A percentile compares a stretch with the other conserved stretches of the same genome.
phyloP scores from a whole-genome alignment of 2,888 invertebrate species.

The Drosophila anceps region DNA sequence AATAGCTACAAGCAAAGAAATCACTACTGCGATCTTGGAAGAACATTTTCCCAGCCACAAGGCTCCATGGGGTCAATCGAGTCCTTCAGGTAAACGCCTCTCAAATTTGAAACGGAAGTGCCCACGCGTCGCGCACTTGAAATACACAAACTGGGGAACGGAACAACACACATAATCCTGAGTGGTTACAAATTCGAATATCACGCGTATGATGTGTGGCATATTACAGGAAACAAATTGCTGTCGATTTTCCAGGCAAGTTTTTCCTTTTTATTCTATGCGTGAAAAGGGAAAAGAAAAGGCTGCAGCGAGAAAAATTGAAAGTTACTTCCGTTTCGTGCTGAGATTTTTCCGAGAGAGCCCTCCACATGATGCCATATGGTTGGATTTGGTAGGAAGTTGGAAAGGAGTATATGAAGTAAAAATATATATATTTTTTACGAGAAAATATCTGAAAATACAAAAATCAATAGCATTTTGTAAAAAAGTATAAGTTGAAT shows the following conservation, averaged over 20 bases:
- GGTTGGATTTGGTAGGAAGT: constrained; percentile 20
- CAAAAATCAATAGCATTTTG: too few species aligned
- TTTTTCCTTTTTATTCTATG: constrained; percentile 36
- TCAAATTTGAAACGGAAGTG: constrained; percentile 61
- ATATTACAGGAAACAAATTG: constrained; percentile 46
- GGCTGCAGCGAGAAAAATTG: constrained; percentile 41
- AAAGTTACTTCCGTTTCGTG: constrained; percentile 60
- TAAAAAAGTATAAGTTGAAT: too few species aligned
- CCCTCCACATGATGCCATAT: constrained; percentile 30
- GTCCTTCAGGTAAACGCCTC: constrained; percentile 40
- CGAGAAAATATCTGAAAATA: too few species aligned
- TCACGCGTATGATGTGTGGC: constrained; percentile 47
- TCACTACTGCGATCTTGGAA: constrained; percentile 23
- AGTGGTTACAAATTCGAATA: constrained; percentile 52
- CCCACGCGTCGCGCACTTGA: constrained; percentile 60
- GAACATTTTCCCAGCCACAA: constrained; percentile 26
- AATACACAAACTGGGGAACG: constrained; percentile 19
- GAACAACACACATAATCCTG: constrained; percentile 40
- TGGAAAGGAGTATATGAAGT: background rate
- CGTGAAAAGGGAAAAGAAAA: constrained; percentile 20
- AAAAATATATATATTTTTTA: background rate
- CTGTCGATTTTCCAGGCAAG: constrained; percentile 32
- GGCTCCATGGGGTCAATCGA: constrained; percentile 33
- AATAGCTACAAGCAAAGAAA: constrained; percentile 38
- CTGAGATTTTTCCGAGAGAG: constrained; percentile 29